Base-by-base conservation (phyloP, 1,140 invertebrate species). In the Vanessa tameamea region DNA sequence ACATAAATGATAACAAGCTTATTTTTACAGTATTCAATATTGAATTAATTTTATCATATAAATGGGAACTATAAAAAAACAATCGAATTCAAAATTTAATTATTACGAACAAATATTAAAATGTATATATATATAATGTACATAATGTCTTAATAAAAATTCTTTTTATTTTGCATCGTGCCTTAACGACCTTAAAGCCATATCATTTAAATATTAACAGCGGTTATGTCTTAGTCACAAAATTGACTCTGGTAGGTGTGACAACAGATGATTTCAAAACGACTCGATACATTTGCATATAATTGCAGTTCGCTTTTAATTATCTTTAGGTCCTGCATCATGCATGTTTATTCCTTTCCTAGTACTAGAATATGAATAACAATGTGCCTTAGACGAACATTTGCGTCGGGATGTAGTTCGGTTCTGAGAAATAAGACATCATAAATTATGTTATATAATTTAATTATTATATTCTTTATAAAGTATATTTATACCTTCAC, bases 191-290 rank as follows among this genome's bases (percentile, higher is more conserved):
- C 51, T 31, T 59, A 50, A 59, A n/a, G 59, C 37, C 51, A 23
- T 69, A 43, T 69, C 13, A 65, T 75, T 75, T 70, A 70, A 75
- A 75, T 75, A 65, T 75, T 74, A 74, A 70, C 69, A 75, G 63
- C 67, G 57, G 37, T 66, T 69, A 50, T 57, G 47, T 14, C 68
- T 70, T 64, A 72, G 64, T 74, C 66, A 84, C 80, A 77, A 80
- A 81, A 85, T 85, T 79, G 81, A 66, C 73, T 64, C 69, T 73
- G 75, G 82, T 86, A 83, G 87, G 84, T 82, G 87, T 84, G 86
- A 84, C 81, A 77, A 82, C 85, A 74, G 78, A 75, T 81, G 80
- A 79, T 91, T 91, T 82, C 88, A 90, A 92, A 90, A 89, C 87
- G 77, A 81, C 83, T 80, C 75, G 68, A 70, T 69, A 76, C 79